phyloP scores from a whole-genome alignment of 2,888 invertebrate genomes.

The Netelia fuscicornis region DNA sequence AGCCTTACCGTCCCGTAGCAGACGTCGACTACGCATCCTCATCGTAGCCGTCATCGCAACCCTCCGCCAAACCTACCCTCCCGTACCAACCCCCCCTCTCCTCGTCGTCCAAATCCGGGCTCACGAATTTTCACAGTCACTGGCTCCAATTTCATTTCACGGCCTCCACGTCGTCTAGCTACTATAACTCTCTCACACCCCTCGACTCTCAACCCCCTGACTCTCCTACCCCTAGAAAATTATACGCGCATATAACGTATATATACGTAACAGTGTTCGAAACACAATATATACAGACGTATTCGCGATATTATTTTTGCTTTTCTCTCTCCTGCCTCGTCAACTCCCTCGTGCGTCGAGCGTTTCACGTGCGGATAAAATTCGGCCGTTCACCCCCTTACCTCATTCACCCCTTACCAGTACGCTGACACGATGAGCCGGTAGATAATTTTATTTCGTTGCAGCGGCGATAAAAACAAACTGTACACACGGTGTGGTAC shows the following conservation, averaged over 20 bases:
- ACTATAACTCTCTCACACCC: conserved; percentile 59
- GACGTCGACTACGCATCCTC: conserved; percentile 45
- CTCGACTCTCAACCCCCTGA: conserved; percentile 13
- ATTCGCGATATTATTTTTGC: conserved; percentile 18
- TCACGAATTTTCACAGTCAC: conserved; percentile 80
- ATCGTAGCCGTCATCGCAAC: conserved; percentile 46
- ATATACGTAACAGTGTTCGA: conserved; percentile 1
- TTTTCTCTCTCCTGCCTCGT: conserved; percentile 40
- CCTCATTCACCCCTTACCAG: background rate
- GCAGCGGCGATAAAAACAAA: conserved; percentile 50
- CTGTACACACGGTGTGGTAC: conserved; percentile 14
- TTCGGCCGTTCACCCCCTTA: background rate
- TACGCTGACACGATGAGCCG: background rate
- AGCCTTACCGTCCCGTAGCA: background rate
- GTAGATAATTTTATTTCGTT: conserved; percentile 57
- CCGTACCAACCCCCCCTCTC: conserved; percentile 43
- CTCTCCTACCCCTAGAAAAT: conserved; percentile 6
- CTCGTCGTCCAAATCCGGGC: conserved; percentile 73
- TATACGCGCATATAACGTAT: background rate
- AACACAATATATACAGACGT: conserved; percentile 4
- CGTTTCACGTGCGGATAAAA: conserved; percentile 23
- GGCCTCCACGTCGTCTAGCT: conserved; percentile 50
- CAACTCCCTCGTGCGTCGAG: conserved; percentile 32
- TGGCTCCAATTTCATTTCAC: conserved; percentile 78
- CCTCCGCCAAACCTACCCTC: conserved; percentile 29